These are phyloP conservation scores for Drosophila quinaria DNA, from an alignment of 2,888 invertebrate species.

Conservation along the genomic window DNA sequence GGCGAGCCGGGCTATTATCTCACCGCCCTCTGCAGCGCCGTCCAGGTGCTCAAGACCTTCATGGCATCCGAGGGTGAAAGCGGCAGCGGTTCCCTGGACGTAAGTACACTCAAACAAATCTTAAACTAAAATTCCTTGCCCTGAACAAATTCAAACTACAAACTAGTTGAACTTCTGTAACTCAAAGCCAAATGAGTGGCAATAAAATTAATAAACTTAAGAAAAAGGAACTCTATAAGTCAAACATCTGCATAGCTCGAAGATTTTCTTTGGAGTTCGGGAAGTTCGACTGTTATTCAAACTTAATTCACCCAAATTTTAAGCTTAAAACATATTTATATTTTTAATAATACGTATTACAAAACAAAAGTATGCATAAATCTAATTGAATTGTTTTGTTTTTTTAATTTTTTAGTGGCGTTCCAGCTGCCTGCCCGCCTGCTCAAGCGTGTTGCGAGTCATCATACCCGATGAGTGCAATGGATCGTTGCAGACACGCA, in stretches of 20 bases:
- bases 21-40: constrained; percentile 96
- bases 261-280: no score
- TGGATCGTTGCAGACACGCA: constrained; percentile 96
- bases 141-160: no score
- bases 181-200: no score
- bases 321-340: no score
- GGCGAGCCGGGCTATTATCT: constrained; percentile 98
- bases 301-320: no score
- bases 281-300: no score
- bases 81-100: constrained; percentile 85
- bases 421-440: constrained; percentile 86
- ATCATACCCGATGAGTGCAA: constrained; percentile 97
- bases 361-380: background rate
- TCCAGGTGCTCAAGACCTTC: constrained; percentile 87
- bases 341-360: no score
- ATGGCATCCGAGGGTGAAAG: constrained; percentile 85
- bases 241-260: no score
- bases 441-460: constrained; percentile 93
- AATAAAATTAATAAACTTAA: no score
- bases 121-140: no score
- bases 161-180: no score
- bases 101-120: constrained; percentile 66
- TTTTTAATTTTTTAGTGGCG: constrained; percentile 85
- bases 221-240: no score
- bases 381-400: background rate